Evolutionary conservation across 2,888 invertebrate genomes (phyloP).

Genomic region (Diplolepis rosae): DNA sequence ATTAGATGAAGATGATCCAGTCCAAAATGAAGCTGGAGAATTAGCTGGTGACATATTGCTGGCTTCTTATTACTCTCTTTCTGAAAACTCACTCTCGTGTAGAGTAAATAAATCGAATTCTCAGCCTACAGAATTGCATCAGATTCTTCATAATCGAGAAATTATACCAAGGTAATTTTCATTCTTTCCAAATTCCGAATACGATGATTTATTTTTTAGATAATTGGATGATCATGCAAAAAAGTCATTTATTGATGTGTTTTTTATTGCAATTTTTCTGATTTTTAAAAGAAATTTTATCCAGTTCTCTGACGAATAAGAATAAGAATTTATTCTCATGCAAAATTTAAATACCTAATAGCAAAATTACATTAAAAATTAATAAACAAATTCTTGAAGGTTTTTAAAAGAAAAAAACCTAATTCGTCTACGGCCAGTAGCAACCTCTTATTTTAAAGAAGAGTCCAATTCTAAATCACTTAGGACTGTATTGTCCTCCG

Average conservation of each 20-base stretch:
- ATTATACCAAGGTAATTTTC: constrained; percentile 10
- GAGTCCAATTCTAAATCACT: neutral
- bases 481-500: neutral
- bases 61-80: constrained; percentile 56
- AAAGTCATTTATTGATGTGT: too few species aligned
- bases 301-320: too few species aligned
- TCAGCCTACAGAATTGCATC: neutral
- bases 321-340: too few species aligned
- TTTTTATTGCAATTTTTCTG: too few species aligned
- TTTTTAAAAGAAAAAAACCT: constrained; percentile 9
- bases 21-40: constrained; percentile 60
- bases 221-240: too few species aligned
- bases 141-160: constrained; percentile 18
- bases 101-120: neutral
- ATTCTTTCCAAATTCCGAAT: neutral
- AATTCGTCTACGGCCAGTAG: constrained; percentile 8
- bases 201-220: neutral
- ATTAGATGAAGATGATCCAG: constrained; percentile 66
- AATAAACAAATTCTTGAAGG: neutral
- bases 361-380: neutral
- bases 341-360: too few species aligned
- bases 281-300: too few species aligned
- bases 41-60: constrained; percentile 64
- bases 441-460: neutral
- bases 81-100: neutral